Base-by-base conservation (phyloP, 2,113 vertebrate genomes). In the Actenoides lindsayi region DNA sequence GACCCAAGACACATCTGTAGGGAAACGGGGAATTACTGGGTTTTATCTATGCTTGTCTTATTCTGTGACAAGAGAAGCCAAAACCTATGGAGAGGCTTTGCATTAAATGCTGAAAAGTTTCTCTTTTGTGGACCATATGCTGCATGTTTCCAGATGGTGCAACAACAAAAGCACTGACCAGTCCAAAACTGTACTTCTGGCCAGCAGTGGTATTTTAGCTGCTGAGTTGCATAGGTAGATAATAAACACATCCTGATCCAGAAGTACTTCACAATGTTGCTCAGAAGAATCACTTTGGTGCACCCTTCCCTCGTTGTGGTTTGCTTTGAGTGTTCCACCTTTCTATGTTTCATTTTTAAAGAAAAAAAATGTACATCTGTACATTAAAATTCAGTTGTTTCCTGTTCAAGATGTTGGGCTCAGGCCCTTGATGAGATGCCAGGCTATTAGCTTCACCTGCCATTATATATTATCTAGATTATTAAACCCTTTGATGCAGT, bases 391-490 rank as follows among this genome's bases (percentile, higher is more conserved):
- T 89, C 86, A 37, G 35, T 62, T 87, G 54, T 88, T 65, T 89
- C 73, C 93, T 92, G 31, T 92, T 95, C 73, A 57, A 96, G 69
- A 57, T 79, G 42, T 81, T 87, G 30, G 83, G 59, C 81, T 71
- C 75, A 63, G 48, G 25, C 65, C 63, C 95, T 93, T 91, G 77
- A 94, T 79, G 62, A 93, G 42, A 84, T 91, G 81, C 76, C 92
- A 86, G 84, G 92, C 88, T 93, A 88, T 95, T 94, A 96, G 67
- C 46, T 83, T 96, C 96, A 93, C 94, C 90, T 89, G 93, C 74
- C 77, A 89, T 93, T 97, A 74, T 70, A 35, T 80, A 91, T 95
- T 95, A 88, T 59, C 76, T 91, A 67, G 77, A 87, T 97, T 95
- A 95, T 95, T 75, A 96, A 96, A 95, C 54, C n/a, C 48, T 77